phyloP scores from a whole-genome alignment of 2,797 vertebrate species.

The Trachops cirrhosus region DNA sequence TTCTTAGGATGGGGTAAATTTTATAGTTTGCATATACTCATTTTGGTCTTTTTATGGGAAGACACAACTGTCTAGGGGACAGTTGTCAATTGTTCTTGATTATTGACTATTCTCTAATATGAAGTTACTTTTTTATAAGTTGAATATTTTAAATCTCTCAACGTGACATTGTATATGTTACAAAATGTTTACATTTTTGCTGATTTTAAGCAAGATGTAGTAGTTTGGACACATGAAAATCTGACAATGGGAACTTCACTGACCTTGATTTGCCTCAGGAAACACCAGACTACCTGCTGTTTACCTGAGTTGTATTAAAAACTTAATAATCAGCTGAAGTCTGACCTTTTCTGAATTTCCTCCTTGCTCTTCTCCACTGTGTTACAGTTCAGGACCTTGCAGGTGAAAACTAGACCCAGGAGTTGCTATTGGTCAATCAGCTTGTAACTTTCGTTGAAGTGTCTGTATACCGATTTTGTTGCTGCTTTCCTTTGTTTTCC shows the following conservation, averaged over 20 bases:
- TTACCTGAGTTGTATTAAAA: conserved; percentile 44
- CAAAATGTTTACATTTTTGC: conserved; percentile 20
- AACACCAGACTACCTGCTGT: conserved; percentile 35
- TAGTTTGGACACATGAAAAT: conserved; percentile 53
- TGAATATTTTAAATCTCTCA: conserved; percentile 18
- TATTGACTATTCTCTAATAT: conserved; percentile 22
- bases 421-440: not conserved
- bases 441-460: not conserved
- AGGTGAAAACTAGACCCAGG: not conserved
- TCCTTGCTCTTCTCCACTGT: not conserved
- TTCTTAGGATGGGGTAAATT: not conserved
- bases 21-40: not conserved
- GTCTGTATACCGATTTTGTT: not conserved
- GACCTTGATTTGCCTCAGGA: conserved; percentile 63
- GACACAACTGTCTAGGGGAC: not conserved
- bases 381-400: not conserved
- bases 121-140: not conserved
- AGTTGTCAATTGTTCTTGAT: conserved; percentile 44
- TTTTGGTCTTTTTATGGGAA: not conserved
- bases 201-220: conserved; percentile 19
- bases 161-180: not conserved
- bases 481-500: not conserved
- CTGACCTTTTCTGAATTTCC: conserved; percentile 41
- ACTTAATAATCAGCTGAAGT: conserved; percentile 7
- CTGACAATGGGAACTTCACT: conserved; percentile 35